Evolutionary conservation across 2,888 invertebrate genomes (phyloP).

Genomic region (Argyresthia albistria): DNA sequence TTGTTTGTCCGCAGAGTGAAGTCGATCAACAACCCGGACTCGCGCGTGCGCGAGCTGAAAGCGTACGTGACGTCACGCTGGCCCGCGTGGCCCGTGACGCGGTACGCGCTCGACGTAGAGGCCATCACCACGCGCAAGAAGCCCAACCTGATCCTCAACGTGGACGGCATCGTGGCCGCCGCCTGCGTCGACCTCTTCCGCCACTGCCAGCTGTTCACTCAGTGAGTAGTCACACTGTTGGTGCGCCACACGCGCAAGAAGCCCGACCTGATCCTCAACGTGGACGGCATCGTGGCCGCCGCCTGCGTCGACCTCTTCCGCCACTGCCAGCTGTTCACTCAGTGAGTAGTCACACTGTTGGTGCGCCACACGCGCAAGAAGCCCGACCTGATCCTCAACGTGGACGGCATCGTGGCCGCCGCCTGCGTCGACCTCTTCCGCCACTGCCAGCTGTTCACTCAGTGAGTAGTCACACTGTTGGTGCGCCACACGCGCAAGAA

Average conservation of each 20-base stretch:
- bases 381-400: constrained; percentile 99
- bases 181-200: constrained; percentile 97
- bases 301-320: constrained; percentile 97
- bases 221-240: constrained; percentile 76
- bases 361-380: constrained; percentile 99
- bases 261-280: constrained; percentile 99
- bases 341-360: constrained; percentile 76
- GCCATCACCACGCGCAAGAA: constrained; percentile 99
- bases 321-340: constrained; percentile 94
- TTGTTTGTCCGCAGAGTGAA: constrained; percentile 82
- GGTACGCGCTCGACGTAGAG: constrained; percentile 97
- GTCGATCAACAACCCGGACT: constrained; percentile 98
- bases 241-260: constrained; percentile 99
- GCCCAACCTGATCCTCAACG: constrained; percentile 99
- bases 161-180: constrained; percentile 98
- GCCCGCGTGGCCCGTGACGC: constrained; percentile 93
- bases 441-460: constrained; percentile 94
- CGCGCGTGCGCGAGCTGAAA: constrained; percentile 96
- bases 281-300: constrained; percentile 98
- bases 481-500: constrained; percentile 99
- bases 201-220: constrained; percentile 94
- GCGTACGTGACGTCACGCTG: constrained; percentile 95
- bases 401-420: constrained; percentile 98
- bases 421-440: constrained; percentile 97
- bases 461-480: constrained; percentile 76